Base-by-base conservation (phyloP, 2,888 invertebrate species). In the Hydrotaea diabolus region DNA sequence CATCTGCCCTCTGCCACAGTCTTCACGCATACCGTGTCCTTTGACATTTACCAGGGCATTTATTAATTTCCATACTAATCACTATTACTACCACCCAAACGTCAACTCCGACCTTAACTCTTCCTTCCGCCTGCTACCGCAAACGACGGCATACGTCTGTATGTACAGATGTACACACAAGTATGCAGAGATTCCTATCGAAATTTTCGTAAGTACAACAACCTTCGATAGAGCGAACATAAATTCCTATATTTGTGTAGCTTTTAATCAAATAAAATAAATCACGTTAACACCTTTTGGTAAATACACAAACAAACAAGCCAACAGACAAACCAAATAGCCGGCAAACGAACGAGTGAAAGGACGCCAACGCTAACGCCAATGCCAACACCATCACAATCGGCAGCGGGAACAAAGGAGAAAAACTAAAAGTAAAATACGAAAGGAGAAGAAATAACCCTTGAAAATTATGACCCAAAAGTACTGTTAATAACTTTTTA, bases 221-320 rank as follows among this genome's bases (percentile, higher is more conserved):
- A 31, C 64, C 31, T 17, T 64, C 64, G n/a, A 64, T 64, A 17
- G 31, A 31, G 53, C 13, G n/a, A 71, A 73, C 79, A 85, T 85
- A 82, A 82, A 85, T 85, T 77, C 36, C 55, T 82, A 85, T 85
- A 82, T 77, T 77, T 74, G 77, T 73, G 76, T 62, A 69, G 81
- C 76, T 69, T 80, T 85, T 81, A 82, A 85, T 83, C 85, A 83
- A 83, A 82, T 86, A 71, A 81, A 74, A 86, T 86, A 83, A 83
- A 86, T 86, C 86, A 86, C 71, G 77, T 86, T 83, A 86, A 86
- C 83, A 86, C 86, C 86, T 83, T 86, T 82, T 57, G 64, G 77
- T 74, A 64, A 59, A 36, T 17, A 85, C 39, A 69, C 75, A 26
- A 17, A 36, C 59, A 74, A 55, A 53, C 36, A 57, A 73, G 31